Evolutionary conservation across 2,888 invertebrate species (phyloP), one percentile per base, ranked within the genome.

Genomic region (Lasioglossum oenotherae): DNA sequence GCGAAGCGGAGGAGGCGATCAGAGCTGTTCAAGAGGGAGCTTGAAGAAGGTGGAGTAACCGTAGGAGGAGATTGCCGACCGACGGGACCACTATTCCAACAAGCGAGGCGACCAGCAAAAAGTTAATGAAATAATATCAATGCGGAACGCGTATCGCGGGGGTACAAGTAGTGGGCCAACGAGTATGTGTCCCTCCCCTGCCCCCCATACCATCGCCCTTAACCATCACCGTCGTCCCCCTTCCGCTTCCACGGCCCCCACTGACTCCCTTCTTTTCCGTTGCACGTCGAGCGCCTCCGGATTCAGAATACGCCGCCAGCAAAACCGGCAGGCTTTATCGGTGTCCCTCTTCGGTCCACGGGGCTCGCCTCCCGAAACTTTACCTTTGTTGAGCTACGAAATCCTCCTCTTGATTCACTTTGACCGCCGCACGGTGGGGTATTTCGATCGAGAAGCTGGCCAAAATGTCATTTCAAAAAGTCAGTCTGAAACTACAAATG

Each of bases 111-210:
- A 89, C 85, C 88, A 85, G 92, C 91, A 94, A 95, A 94, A 94
- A 93, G 93, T 93, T 94, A 94, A 95, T 95, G 94, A 94, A 94
- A 95, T 94, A 94, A 95, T 94, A 95, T 94, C 93, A 93, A 95
- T 95, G 94, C 94, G 93, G 92, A 93, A 92, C 94, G 94, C 94
- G 95, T 94, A 93, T 93, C 93, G 92, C 93, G 93, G 93, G 94
- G 93, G 92, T 93, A 93, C 94, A 93, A 93, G 92, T 93, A 93
- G 92, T 93, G 93, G 93, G 92, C 93, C 93, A 92, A 93, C 93
- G 90, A 90, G 93, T 93, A 92, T 92, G 89, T 87, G 91, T 87
- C 88, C 86, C 87, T 87, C 80, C 80, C 75, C 77, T 60, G 74
- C 71, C 27, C 72, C 27, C 10, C 41, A 69, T 12, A n/a, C 41